Percentiles rank a stretch among this genome's conserved stretches.
phyloP scores from a whole-genome alignment of 1,140 invertebrate species.

The Tetramorium parvispinum region DNA sequence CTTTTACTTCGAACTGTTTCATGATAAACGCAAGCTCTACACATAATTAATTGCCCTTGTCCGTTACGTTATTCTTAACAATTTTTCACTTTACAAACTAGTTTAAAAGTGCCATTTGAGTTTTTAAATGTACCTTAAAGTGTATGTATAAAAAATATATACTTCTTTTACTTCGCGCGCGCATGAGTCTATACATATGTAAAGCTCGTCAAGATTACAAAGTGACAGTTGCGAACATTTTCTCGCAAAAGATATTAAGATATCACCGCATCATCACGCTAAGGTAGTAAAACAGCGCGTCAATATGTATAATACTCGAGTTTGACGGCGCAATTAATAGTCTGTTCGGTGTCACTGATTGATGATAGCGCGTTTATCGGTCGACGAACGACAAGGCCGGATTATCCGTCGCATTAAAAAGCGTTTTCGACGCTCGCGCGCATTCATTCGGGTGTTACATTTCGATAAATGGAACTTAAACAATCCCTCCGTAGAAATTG shows the following conservation, averaged over 20 bases:
- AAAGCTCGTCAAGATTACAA: not conserved
- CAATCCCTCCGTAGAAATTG: slow-evolving; percentile 70
- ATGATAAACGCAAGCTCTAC: not conserved
- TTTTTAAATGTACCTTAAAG: slow-evolving; percentile 1
- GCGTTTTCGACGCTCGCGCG: slow-evolving; percentile 61
- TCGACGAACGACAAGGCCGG: slow-evolving; percentile 43
- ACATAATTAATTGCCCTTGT: slow-evolving; percentile 27
- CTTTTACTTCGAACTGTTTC: not conserved
- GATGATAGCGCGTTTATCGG: slow-evolving; percentile 71
- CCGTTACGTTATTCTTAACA: slow-evolving; percentile 1
- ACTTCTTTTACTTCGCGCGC: not conserved
- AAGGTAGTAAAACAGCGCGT: slow-evolving; percentile 8
- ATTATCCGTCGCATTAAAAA: slow-evolving; percentile 75
- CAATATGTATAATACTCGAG: slow-evolving; percentile 38
- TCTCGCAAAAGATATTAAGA: slow-evolving; percentile 4
- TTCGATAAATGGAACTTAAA: slow-evolving; percentile 73
- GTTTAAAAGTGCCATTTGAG: not conserved
- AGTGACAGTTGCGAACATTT: not conserved
- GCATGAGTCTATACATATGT: no score
- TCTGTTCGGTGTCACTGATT: slow-evolving; percentile 65
- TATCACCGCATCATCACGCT: slow-evolving; percentile 11
- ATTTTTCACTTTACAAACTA: not conserved
- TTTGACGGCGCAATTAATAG: slow-evolving; percentile 67
- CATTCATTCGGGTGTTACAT: slow-evolving; percentile 68
- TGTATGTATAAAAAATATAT: not conserved